Evolutionary conservation across 2,888 invertebrate genomes (phyloP), one percentile per base, ranked within the genome.

Genomic region (Dorcus parallelipipedus): DNA sequence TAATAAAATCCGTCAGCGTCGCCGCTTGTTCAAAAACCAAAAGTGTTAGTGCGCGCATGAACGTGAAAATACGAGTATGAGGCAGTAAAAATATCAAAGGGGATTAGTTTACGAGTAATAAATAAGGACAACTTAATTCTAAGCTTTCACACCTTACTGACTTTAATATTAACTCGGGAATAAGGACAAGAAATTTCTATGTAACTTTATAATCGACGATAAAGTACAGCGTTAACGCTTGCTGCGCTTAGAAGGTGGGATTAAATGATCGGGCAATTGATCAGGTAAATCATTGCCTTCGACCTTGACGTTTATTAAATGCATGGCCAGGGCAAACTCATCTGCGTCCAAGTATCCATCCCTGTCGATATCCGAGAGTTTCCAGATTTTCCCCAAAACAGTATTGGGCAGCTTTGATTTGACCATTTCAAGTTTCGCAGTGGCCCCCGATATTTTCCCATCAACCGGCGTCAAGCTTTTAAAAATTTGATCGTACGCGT

Each of bases 341-440:
- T 98, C 97, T 17, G 86, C 82, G 79, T 98, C 97, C 68, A 98
- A 82, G 79, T 91, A 88, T 17, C 97, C 97, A 78, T 97, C 97
- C 69, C 88, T 88, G 81, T 98, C 97, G 65, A 96, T 87, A 80
- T 98, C 98, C 1, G 97, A 86, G 62, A 99, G 81, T 79, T 96
- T 97, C 98, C 98, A 99, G 72, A 99, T 93, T 83, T 92, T 93
- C 62, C 96, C 95, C 64, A 99, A 86, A 58, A 97, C 94, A 38
- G 91, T 89, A 80, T 98, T 97, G 7, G 98, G 98, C 73, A 99
- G 83, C 80, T 97, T 97, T 26, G 97, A 97, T 80, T 97, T 97
- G 62, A 95, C 86, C 90, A 98, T 93, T 82, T 97, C 96, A 55
- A 87, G 86, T 80, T 95, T 96, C 45, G 95, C 96, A 62, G 87